phyloP scores from a whole-genome alignment of 2,113 vertebrate species.

The Rhinolophus ferrumequinum region DNA sequence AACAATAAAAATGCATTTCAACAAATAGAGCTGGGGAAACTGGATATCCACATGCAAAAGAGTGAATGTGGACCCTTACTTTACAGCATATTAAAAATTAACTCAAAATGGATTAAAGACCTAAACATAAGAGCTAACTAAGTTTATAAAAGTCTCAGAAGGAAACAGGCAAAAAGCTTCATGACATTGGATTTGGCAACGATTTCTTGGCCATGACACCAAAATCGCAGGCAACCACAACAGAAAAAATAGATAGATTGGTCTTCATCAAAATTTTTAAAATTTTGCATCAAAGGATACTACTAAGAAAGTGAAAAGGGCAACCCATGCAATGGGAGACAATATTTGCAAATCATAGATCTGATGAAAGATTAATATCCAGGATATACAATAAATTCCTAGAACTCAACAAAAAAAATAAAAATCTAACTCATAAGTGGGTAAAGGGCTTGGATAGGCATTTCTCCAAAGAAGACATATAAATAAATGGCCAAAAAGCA shows the following conservation, averaged over 20 bases:
- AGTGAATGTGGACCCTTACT: not conserved
- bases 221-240: not conserved
- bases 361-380: not conserved
- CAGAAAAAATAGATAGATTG: not conserved
- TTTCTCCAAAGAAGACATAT: conserved; percentile 10
- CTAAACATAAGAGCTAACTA: not conserved
- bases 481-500: not conserved
- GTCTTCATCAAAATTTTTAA: conserved; percentile 22
- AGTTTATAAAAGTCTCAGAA: not conserved
- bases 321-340: not conserved
- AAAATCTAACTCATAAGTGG: not conserved
- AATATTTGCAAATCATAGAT: not conserved
- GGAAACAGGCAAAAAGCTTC: not conserved
- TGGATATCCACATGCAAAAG: not conserved
- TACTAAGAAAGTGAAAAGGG: not conserved
- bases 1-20: not conserved
- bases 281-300: not conserved
- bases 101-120: not conserved
- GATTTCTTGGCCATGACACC: not conserved
- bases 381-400: not conserved
- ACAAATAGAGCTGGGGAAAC: not conserved
- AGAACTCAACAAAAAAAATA: not conserved
- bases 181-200: not conserved
- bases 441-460: not conserved
- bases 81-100: not conserved